Conservation (phyloP, 2,888 invertebrate genomes). For the Rutpela maculata region DNA sequence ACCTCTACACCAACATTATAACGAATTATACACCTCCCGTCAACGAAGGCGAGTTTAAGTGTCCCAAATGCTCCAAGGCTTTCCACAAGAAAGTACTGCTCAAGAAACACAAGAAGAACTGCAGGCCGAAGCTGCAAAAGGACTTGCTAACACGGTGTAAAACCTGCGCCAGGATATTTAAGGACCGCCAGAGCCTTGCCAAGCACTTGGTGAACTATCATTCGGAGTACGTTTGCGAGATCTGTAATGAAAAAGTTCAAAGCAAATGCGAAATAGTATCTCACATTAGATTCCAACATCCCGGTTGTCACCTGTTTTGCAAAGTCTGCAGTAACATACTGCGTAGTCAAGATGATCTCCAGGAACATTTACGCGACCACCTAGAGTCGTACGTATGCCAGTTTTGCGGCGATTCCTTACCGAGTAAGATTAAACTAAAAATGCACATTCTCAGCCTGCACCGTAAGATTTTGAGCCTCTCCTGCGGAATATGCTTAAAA, state of each 20-base stretch:
- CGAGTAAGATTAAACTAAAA: conserved; percentile 77
- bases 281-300: conserved; percentile 75
- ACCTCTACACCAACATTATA: conserved; percentile 72
- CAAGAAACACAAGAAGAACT: conserved; percentile 78
- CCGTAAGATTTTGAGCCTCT: conserved; percentile 76
- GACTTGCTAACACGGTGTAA: conserved; percentile 77
- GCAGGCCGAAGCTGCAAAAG: conserved; percentile 74
- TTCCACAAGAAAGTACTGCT: conserved; percentile 77
- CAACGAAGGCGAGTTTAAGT: conserved; percentile 75
- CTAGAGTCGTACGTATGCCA: conserved; percentile 76
- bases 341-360: conserved; percentile 75
- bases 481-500: conserved; percentile 78
- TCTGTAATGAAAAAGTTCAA: conserved; percentile 76
- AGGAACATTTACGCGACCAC: conserved; percentile 76
- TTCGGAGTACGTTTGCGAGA: conserved; percentile 75
- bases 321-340: conserved; percentile 76
- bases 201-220: conserved; percentile 77
- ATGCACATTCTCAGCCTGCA: conserved; percentile 78
- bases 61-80: conserved; percentile 76
- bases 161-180: conserved; percentile 77
- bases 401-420: conserved; percentile 77
- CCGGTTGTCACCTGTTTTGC: conserved; percentile 76
- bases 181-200: conserved; percentile 76
- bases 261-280: conserved; percentile 74
- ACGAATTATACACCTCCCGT: conserved; percentile 72